Evolutionary conservation across 2,888 invertebrate genomes (phyloP).

Genomic region (Disparrhopalites patrizii): DNA sequence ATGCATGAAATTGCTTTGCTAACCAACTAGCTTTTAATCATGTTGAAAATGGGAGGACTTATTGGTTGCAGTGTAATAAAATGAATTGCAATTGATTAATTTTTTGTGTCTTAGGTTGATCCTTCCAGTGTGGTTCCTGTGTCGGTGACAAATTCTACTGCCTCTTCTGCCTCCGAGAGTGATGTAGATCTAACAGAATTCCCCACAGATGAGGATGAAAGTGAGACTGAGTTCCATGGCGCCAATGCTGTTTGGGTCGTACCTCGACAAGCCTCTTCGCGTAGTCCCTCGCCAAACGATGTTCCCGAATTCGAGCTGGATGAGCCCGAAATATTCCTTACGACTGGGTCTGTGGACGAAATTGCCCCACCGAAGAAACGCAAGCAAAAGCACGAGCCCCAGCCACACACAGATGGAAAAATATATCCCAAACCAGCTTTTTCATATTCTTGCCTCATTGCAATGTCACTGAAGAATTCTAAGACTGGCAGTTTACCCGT

Average conservation of each 20-base stretch:
- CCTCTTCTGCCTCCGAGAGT: conserved; percentile 46
- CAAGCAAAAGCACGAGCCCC: conserved; percentile 48
- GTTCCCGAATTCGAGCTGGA: conserved; percentile 43
- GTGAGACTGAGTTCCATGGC: conserved; percentile 26
- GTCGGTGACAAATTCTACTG: conserved; percentile 36
- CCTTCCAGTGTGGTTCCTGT: conserved; percentile 47
- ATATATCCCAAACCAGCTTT: conserved; percentile 93
- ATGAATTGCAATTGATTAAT: neutral
- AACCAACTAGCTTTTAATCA: too few relatives aligned
- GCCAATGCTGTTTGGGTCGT: conserved; percentile 44
- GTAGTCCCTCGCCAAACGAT: conserved; percentile 41
- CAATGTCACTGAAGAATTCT: conserved; percentile 96
- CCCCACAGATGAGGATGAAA: conserved; percentile 46
- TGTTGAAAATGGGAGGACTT: too few relatives aligned
- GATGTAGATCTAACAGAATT: conserved; percentile 40
- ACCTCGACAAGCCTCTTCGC: conserved; percentile 34
- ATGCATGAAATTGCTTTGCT: too few relatives aligned
- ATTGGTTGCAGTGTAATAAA: too few relatives aligned
- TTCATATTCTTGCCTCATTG: conserved; percentile 96
- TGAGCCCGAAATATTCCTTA: conserved; percentile 46
- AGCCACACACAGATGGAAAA: conserved; percentile 53
- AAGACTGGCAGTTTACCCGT: conserved; percentile 90
- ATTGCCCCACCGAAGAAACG: conserved; percentile 46
- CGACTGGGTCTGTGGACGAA: conserved; percentile 37
- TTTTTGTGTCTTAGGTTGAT: conserved; percentile 40